Percentiles rank a stretch among this genome's conserved stretches.
Conservation (phyloP, 2,797 vertebrate genomes). For the Cottoperca gobio region DNA sequence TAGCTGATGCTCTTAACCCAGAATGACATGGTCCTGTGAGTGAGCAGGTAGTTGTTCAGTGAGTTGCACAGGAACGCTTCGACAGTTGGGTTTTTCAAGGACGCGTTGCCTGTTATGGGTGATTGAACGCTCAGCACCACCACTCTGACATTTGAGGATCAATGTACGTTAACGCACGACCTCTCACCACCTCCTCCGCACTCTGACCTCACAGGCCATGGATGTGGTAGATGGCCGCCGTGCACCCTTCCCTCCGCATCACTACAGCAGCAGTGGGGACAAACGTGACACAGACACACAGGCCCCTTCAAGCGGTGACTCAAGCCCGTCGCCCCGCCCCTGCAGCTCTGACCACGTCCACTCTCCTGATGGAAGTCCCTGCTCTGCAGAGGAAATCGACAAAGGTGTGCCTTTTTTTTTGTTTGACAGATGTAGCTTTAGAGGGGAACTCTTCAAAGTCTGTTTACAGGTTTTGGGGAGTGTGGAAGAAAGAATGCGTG, state of each 20-base stretch:
- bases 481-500: background rate
- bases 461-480: background rate
- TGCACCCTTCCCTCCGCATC: conserved; percentile 91
- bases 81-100: conserved; percentile 5
- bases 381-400: conserved; percentile 91
- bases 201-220: conserved; percentile 84
- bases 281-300: conserved; percentile 94
- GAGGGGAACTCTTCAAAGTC: background rate
- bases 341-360: conserved; percentile 89
- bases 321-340: conserved; percentile 89
- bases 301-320: conserved; percentile 92
- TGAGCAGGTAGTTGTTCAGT: background rate
- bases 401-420: conserved; percentile 88
- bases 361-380: conserved; percentile 92
- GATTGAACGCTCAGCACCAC: background rate
- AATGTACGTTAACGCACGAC: background rate
- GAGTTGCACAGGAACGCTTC: background rate
- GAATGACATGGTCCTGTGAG: background rate
- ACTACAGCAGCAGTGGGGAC: conserved; percentile 85
- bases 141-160: background rate
- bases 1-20: conserved; percentile 3
- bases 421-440: background rate
- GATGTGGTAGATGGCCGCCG: conserved; percentile 93
- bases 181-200: conserved; percentile 28
- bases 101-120: background rate